Evolutionary conservation across 2,797 vertebrate genomes (phyloP), one percentile per base, ranked within the genome.

Genomic region (Rhabdomys pumilio): DNA sequence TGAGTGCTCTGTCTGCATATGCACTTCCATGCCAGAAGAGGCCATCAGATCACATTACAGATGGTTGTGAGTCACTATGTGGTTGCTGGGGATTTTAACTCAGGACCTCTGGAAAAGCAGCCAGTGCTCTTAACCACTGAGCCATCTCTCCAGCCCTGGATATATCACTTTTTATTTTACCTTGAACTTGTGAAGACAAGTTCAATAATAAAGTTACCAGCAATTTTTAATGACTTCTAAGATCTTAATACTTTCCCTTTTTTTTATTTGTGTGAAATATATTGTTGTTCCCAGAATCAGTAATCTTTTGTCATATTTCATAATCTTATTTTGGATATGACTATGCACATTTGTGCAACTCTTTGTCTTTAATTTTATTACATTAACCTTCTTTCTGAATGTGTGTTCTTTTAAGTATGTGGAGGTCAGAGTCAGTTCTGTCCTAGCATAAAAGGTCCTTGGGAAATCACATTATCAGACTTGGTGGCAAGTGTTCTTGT

Each of bases 151-250:
- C 3, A 53, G 44, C 9, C 14, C 75, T 14, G 12, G 55, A 26
- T 17, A 75, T 20, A 75, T 31, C 63, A 72, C 34, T 73, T 87
- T 73, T 53, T 50, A 79, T 47, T 72, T 88, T 50, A 63, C 11
- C 10, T 73, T 80, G 63, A 41, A 22, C 65, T 93, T 95, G 55
- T 31, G 17, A 75, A 69, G 38, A 92, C 81, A 53, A 72, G 65
- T 19, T 90, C 31, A 93, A 31, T 31, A 20, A 89, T 47, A 93
- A 97, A 91, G 53, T 80, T 67, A 76, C 11, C 20, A 89, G 44
- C 91, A 1, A 63, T 59, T 79, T 88, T 26, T 67, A 75, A n/a
- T 92, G 24, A 86, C 88, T 97, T 97, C n/a, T 89, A 91, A 97
- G 53, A 11, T 97, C 14, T 90, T 38, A 89, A 59, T 29, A 92